Percentiles rank a stretch among this genome's conserved stretches.
Conservation (phyloP, 2,797 vertebrate species). For the Coregonus ussuriensis region DNA sequence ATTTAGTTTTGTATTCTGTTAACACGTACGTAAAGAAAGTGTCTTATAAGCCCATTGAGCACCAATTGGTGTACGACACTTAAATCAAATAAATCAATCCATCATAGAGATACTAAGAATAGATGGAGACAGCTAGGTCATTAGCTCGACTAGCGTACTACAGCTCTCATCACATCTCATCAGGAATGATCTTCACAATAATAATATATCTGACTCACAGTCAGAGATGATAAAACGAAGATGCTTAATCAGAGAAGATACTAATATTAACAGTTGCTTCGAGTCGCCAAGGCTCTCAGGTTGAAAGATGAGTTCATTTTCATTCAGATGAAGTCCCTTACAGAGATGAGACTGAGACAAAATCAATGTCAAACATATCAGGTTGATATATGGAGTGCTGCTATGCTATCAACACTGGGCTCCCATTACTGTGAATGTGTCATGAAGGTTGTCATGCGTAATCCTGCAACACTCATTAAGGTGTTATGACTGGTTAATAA, state of each 20-base stretch:
- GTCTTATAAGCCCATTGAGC: background rate
- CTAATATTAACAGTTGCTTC: conserved; percentile 35
- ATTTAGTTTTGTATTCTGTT: background rate
- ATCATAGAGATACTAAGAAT: conserved; percentile 7
- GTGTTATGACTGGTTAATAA: background rate
- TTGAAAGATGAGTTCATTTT: conserved; percentile 47
- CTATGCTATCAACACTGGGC: conserved; percentile 37
- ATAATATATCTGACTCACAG: conserved; percentile 37
- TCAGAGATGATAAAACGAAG: conserved; percentile 28
- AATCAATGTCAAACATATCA: conserved; percentile 51
- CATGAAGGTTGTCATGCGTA: background rate
- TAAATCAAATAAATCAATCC: no score
- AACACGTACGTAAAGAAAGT: background rate
- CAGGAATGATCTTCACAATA: conserved; percentile 38
- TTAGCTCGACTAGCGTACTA: conserved; percentile 32
- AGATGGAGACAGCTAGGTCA: conserved; percentile 28
- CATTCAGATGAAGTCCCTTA: conserved; percentile 40
- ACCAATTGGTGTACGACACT: no score
- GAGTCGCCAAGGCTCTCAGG: conserved; percentile 13
- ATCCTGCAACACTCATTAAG: background rate
- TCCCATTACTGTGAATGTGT: background rate
- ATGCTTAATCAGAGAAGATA: conserved; percentile 25
- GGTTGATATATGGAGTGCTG: conserved; percentile 48
- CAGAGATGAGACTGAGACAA: conserved; percentile 29
- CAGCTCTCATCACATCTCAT: conserved; percentile 20